A percentile compares a stretch with the other conserved stretches of the same genome.
Evolutionary conservation across 2,888 invertebrate genomes (phyloP).

Genomic region (Ophion costatus): DNA sequence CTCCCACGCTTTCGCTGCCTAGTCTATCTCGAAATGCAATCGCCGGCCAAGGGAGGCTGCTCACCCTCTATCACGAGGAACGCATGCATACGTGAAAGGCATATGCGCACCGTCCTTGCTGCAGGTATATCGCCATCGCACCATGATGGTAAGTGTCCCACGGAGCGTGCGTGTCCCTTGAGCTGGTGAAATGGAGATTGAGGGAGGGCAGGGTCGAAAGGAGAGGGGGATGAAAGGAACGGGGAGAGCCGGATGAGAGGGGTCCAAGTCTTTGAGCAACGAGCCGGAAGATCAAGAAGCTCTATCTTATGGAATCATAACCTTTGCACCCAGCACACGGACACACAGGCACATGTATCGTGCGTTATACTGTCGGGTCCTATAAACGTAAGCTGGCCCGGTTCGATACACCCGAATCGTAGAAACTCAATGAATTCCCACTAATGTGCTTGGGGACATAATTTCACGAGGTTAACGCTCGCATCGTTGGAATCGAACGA

Average conservation of each 20-base stretch:
- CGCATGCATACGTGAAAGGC: neutral
- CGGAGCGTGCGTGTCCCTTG: constrained; percentile 13
- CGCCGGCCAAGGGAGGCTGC: constrained; percentile 35
- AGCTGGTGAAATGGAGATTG: constrained; percentile 51
- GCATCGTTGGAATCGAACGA: too few relatives aligned
- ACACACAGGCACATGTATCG: neutral
- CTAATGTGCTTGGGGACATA: neutral
- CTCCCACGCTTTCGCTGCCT: neutral
- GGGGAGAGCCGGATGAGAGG: neutral
- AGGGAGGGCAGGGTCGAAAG: neutral
- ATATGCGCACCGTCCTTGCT: neutral
- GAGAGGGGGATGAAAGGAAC: neutral
- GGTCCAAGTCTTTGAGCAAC: constrained; percentile 71
- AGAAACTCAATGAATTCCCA: neutral
- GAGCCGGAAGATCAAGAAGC: constrained; percentile 69
- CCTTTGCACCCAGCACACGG: neutral
- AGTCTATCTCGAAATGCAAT: constrained; percentile 58
- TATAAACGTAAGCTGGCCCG: constrained; percentile 1
- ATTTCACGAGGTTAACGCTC: neutral
- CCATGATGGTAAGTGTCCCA: constrained; percentile 23
- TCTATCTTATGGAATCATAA: constrained; percentile 47
- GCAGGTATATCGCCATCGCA: constrained; percentile 5
- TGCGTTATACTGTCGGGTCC: neutral
- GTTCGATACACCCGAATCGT: neutral
- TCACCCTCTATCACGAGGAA: constrained; percentile 1